Percentiles rank a stretch among this genome's conserved stretches.
phyloP scores from a whole-genome alignment of 2,113 vertebrate species.

The Macquaria australasica region DNA sequence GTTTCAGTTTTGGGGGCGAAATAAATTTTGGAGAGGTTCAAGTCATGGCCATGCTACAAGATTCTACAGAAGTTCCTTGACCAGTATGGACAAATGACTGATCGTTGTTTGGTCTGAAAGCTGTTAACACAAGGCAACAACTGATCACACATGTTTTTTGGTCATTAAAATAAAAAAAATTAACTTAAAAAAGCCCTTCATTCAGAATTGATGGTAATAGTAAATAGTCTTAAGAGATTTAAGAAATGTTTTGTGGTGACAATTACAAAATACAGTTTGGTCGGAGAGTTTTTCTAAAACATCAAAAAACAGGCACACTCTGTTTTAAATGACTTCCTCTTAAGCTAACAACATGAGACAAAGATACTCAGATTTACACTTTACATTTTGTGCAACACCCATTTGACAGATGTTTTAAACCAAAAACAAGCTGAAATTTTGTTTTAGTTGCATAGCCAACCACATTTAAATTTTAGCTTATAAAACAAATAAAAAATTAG shows the following conservation, averaged over 20 bases:
- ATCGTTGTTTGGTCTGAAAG: no score
- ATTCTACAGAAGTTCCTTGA: not conserved
- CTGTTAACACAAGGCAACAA: no score
- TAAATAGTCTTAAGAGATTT: no score
- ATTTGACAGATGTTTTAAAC: not conserved
- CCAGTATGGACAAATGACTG: not conserved
- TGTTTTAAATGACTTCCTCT: not conserved
- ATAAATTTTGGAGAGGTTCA: not conserved
- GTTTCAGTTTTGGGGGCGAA: not conserved
- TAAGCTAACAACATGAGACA: not conserved
- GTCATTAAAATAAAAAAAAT: no score
- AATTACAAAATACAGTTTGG: not conserved
- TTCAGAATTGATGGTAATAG: no score
- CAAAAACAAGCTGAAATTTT: not conserved
- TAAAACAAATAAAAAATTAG: slow-evolving; percentile 10
- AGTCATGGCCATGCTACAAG: not conserved
- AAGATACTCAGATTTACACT: not conserved
- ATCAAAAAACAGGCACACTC: not conserved
- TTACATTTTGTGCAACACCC: not conserved
- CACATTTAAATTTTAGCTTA: not conserved
- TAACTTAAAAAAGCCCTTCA: not conserved
- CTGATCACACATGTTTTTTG: no score
- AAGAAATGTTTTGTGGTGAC: not conserved
- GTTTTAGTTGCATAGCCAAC: not conserved
- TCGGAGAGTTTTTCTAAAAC: not conserved